Evolutionary conservation across 2,888 invertebrate genomes (phyloP), one percentile per base, ranked within the genome.

Genomic region (Drosophila peninsularis): DNA sequence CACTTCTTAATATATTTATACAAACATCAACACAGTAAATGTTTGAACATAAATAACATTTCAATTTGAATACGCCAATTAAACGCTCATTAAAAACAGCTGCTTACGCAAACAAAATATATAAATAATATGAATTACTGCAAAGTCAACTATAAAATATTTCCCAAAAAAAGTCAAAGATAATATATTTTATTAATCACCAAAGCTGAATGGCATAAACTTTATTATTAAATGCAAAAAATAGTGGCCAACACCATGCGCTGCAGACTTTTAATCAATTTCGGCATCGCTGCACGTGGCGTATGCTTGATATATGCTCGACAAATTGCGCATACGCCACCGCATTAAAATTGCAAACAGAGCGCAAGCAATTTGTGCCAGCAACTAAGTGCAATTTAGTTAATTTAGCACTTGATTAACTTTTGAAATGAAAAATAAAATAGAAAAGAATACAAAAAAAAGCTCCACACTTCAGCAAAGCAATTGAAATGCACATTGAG

Each of bases 381-480:
- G 63, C 56, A 62, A 78, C 72, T 75, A 71, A 78, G 73, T 76
- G 82, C 88, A 84, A 87, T 82, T 82, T 84, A 84, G 82, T 88
- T 82, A 84, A 82, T 87, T 82, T 84, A 70, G 88, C 85, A 84
- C 88, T 82, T 78, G 73, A 82, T 82, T 87, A 82, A 82, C 82
- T 82, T 87, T 74, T 81, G 58, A 72, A 68, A 68, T 61, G 68
- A 55, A 58, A 42, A 44, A 53, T 24, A 13, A 41, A 42, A 42
- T 9, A 49, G 55, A 71, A 67, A 61, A 45, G 11, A 50, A 21
- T 9, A 45, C 24, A 39, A 62, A 64, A 65, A 34, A 54, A 65
- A 47, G 45, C 56, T 57, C 53, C 64, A 32, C 62, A 53, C 56
- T 61, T 54, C 49, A 72, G 19, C 57, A 62, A 70, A 64, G 82